Evolutionary conservation across 2,113 vertebrate genomes (phyloP).

Genomic region (Leiothrix lutea): DNA sequence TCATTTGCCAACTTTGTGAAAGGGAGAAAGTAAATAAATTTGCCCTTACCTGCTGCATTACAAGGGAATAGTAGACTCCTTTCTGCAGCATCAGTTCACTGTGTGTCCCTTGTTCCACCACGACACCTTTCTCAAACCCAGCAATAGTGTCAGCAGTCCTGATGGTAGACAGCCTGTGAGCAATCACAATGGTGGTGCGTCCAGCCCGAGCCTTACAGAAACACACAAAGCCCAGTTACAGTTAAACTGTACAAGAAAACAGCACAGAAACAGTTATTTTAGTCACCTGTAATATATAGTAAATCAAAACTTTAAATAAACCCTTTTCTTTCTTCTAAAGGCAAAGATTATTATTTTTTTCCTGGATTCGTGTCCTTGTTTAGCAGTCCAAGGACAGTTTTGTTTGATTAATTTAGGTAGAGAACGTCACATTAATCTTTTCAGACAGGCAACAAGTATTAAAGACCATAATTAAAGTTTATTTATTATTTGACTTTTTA

Average conservation of each 20-base stretch:
- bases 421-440: background rate
- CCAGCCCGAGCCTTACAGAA: constrained; percentile 72
- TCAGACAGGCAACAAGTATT: background rate
- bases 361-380: background rate
- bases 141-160: constrained; percentile 77
- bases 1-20: background rate
- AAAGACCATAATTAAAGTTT: background rate
- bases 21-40: background rate
- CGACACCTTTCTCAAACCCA: constrained; percentile 67
- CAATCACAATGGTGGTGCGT: constrained; percentile 80
- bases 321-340: background rate
- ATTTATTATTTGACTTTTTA: background rate
- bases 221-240: background rate
- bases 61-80: constrained; percentile 77
- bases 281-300: background rate
- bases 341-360: background rate
- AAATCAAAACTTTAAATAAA: background rate
- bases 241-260: background rate
- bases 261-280: background rate
- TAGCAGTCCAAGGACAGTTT: background rate
- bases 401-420: background rate
- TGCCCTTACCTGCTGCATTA: constrained; percentile 74
- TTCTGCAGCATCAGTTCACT: constrained; percentile 75
- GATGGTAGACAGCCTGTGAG: constrained; percentile 78
- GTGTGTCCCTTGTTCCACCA: constrained; percentile 76